These are phyloP conservation scores for Cephalopachus bancanus DNA, from an alignment of 2,797 vertebrate species.

Conservation along the genomic window DNA sequence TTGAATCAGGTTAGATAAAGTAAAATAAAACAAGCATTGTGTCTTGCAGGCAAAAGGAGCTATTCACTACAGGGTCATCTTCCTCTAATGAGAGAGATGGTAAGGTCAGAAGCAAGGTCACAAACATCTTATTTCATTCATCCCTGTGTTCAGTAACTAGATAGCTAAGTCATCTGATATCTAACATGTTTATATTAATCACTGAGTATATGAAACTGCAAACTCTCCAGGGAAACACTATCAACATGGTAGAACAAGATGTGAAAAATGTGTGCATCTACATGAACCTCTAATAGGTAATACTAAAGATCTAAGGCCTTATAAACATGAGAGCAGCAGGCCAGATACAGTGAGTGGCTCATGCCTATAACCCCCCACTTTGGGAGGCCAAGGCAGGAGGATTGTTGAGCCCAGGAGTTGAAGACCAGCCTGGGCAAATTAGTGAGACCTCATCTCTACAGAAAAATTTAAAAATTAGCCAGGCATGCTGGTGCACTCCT, in stretches of 20 bases:
- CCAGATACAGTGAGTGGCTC: too few species aligned
- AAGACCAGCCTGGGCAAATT: too few species aligned
- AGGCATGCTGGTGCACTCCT: too few species aligned
- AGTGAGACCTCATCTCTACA: too few species aligned
- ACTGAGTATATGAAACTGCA: not conserved
- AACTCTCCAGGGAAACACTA: not conserved
- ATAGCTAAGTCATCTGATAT: not conserved
- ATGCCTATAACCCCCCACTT: too few species aligned
- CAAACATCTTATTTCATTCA: not conserved
- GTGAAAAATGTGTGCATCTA: not conserved
- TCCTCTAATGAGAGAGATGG: not conserved
- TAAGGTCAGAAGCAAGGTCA: not conserved
- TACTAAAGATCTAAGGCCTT: not conserved
- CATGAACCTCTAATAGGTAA: not conserved
- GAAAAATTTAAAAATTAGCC: too few species aligned
- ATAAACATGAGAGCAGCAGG: not conserved
- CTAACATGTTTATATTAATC: constrained; percentile 4
- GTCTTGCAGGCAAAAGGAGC: not conserved
- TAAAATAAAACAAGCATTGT: not conserved
- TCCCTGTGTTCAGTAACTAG: not conserved
- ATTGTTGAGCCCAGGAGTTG: too few species aligned
- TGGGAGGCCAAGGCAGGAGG: too few species aligned
- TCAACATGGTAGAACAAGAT: not conserved
- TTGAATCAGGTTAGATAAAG: not conserved
- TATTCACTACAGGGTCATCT: not conserved